phyloP scores from a whole-genome alignment of 2,113 vertebrate species.

The Trogon surrucura region DNA sequence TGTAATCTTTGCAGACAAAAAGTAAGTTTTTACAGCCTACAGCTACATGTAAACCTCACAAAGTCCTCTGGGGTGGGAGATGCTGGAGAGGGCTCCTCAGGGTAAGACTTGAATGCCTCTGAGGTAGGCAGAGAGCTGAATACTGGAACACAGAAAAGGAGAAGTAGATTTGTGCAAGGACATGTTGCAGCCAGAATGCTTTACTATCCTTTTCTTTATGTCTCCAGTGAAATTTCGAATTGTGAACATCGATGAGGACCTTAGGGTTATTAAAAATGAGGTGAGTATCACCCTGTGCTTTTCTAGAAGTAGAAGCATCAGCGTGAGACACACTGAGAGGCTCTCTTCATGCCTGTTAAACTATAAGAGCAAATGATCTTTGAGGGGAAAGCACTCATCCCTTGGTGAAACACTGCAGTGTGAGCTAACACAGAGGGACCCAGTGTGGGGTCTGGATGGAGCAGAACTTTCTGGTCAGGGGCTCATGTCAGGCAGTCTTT shows the following conservation, averaged over 20 bases:
- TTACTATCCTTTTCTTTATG: background rate
- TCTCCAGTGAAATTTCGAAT: conserved; percentile 56
- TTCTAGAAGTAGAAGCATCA: background rate
- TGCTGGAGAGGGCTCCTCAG: background rate
- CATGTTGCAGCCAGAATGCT: background rate
- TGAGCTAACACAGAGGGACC: background rate
- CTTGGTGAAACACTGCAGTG: background rate
- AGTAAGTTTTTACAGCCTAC: background rate
- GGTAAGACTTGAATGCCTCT: background rate
- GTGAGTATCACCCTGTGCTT: background rate
- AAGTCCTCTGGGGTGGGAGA: background rate
- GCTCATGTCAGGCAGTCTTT: background rate
- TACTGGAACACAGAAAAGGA: background rate
- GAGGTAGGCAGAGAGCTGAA: background rate
- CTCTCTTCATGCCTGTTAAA: background rate
- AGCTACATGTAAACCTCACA: background rate
- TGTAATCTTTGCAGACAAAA: background rate
- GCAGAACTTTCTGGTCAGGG: background rate
- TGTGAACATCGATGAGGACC: conserved; percentile 31
- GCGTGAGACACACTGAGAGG: background rate
- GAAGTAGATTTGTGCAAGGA: background rate
- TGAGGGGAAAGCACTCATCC: background rate
- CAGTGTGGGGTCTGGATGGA: background rate
- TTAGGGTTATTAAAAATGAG: conserved; percentile 32
- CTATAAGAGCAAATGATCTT: background rate